Base-by-base conservation (phyloP, 2,797 vertebrate species). In the Erpetoichthys calabaricus region DNA sequence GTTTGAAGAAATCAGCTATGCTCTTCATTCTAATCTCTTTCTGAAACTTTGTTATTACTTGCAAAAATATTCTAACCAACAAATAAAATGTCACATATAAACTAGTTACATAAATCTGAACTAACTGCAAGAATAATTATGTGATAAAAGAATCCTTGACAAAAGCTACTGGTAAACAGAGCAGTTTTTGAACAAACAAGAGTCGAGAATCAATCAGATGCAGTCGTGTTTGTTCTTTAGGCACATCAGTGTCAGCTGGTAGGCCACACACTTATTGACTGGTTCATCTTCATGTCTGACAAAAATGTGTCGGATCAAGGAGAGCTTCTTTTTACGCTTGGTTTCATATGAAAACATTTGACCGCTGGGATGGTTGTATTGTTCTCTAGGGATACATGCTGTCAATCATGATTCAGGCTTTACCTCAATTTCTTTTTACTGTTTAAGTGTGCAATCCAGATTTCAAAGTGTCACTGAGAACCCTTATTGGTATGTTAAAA, bases 401-500 rank as follows among this genome's bases (percentile, higher is more conserved):
- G 50, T 51, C 53, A 54, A 42, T 51, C 50, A 42, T 25, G 7
- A 54, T 54, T 54, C 53, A 41, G 53, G 7, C 53, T 6, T 54
- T 42, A 42, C 25, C 53, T 54, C 44, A 25, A 25, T 25, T 25
- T 25, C 25, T 25, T 25, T 25, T 25, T 25, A 25, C 25, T 25
- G 25, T 25, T 25, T 25, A 25, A 25, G 25, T 25, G 25, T 25
- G 25, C 25, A 25, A 25, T 25, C 25, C 25, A 25, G 25, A 25
- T 25, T 25, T 25, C 25, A 25, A 25, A 1, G 25, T 25, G 25
- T 25, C 25, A 25, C 25, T 25, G 25, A 25, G 25, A 25, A 25
- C 25, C 25, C 25, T 25, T 25, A 25, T 25, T 25, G 25, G 25
- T 25, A 25, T 1, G 25, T 25, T 25, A 25, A 25, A 25, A 25